These are phyloP conservation scores for Holothuria scabra DNA, from an alignment of 53 echinoderm and acorn worm genomes.

Conservation along the genomic window DNA sequence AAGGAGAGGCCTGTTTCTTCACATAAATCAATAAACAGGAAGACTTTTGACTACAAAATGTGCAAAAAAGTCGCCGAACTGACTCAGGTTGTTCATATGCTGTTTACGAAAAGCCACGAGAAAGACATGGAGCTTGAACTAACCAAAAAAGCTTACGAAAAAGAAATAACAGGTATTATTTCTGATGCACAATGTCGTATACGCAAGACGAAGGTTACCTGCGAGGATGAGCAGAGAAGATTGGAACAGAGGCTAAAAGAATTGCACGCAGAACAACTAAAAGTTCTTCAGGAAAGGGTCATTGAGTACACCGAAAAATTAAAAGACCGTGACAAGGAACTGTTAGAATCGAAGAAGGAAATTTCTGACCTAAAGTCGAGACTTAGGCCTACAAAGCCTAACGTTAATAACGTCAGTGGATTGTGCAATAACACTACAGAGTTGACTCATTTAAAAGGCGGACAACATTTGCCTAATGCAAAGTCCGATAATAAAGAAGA, in stretches of 20 bases:
- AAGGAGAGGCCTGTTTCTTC: neutral
- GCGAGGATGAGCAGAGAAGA: constrained; percentile 65
- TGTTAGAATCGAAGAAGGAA: constrained; percentile 43
- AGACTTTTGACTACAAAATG: constrained; percentile 89
- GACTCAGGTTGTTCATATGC: constrained; percentile 96
- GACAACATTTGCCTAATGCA: no score
- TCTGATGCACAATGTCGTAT: constrained; percentile 75
- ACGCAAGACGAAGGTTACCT: constrained; percentile 39
- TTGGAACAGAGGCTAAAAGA: constrained; percentile 22
- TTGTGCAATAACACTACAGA: no score
- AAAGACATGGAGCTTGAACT: constrained; percentile 82
- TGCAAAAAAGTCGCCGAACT: constrained; percentile 96
- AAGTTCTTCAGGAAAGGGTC: constrained; percentile 50
- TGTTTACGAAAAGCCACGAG: constrained; percentile 94
- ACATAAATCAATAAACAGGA: constrained; percentile 44
- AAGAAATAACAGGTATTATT: constrained; percentile 73
- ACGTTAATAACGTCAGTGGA: no score
- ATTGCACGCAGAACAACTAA: constrained; percentile 38
- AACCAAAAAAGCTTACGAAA: constrained; percentile 78
- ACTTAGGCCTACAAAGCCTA: neutral
- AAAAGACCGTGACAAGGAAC: constrained; percentile 21
- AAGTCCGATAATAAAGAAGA: no score
- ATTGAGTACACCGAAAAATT: constrained; percentile 49
- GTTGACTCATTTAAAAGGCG: no score
- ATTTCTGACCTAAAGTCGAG: constrained; percentile 54